Percentiles rank a stretch among this genome's conserved stretches.
Conservation (phyloP, 2,113 vertebrate species). For the Tragelaphus imberbis region DNA sequence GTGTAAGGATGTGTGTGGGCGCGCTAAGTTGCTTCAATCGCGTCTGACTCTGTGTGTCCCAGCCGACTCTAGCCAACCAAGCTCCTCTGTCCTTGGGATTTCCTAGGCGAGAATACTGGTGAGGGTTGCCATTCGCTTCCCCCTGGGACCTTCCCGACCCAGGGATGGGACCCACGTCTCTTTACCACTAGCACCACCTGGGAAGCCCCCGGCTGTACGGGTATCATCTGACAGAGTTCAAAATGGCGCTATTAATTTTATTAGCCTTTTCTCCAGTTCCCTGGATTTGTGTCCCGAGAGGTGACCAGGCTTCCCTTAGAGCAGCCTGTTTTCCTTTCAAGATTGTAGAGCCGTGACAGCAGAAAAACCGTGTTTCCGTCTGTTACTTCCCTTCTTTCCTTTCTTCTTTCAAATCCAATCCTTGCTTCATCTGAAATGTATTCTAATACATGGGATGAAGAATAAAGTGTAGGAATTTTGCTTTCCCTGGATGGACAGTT, state of each 20-base stretch:
- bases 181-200: neutral
- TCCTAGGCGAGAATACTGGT: neutral
- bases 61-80: neutral
- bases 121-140: neutral
- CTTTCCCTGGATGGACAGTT: neutral
- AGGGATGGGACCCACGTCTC: neutral
- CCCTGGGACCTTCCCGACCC: neutral
- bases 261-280: neutral
- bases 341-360: no score
- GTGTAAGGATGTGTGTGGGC: no score
- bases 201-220: neutral
- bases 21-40: rapidly evolving
- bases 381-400: neutral
- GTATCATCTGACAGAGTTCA: neutral
- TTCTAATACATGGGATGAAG: neutral
- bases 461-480: neutral
- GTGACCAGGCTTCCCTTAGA: neutral
- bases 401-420: neutral
- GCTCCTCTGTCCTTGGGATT: neutral
- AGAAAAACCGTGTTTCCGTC: no score
- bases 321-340: neutral
- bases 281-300: neutral
- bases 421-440: neutral
- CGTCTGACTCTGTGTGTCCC: neutral
- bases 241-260: neutral